Base-by-base conservation (phyloP, 2,888 invertebrate genomes). In the Spialia ferax region DNA sequence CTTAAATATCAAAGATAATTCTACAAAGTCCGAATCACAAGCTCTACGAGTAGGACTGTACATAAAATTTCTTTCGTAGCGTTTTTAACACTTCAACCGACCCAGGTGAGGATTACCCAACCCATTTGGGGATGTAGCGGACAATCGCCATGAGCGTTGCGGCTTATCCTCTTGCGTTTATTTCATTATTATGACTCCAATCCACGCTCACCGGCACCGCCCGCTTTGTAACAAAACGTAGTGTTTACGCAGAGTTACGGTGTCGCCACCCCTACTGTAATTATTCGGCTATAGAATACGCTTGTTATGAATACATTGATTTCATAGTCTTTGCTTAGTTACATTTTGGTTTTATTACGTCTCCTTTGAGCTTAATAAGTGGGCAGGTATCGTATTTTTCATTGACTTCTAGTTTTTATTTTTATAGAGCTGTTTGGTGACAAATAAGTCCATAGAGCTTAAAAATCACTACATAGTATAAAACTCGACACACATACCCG, bases 121-220 rank as follows among this genome's bases (percentile, higher is more conserved):
- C 66, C 61, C 68, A 66, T 70, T 69, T 65, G 63, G 70, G 71
- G 67, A 73, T 72, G 69, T 71, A 63, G 32, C 60, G 67, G 69
- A 73, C 75, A 69, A 72, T 70, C 71, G 70, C 70, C 69, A 69
- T 72, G 72, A 72, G 76, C 77, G 63, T 68, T 71, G 74, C 70
- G 73, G 76, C 71, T 74, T 76, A 78, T 77, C 77, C 74, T 80
- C 80, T 79, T 73, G 80, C 80, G 76, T 83, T 84, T 82, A 81
- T 83, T 83, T 79, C 75, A 81, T 84, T 82, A 82, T 80, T 80
- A 84, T 81, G 81, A 79, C 73, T 72, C 75, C 77, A 76, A 78
- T 78, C 77, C 77, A 74, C 75, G 72, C 77, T 77, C 79, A 61
- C 78, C 79, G 78, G 74, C 57, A 71, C 74, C 78, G 76, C 75